Evolutionary conservation across 2,797 vertebrate genomes (phyloP), one percentile per base, ranked within the genome.

Genomic region (Rhyacichthys aspro): DNA sequence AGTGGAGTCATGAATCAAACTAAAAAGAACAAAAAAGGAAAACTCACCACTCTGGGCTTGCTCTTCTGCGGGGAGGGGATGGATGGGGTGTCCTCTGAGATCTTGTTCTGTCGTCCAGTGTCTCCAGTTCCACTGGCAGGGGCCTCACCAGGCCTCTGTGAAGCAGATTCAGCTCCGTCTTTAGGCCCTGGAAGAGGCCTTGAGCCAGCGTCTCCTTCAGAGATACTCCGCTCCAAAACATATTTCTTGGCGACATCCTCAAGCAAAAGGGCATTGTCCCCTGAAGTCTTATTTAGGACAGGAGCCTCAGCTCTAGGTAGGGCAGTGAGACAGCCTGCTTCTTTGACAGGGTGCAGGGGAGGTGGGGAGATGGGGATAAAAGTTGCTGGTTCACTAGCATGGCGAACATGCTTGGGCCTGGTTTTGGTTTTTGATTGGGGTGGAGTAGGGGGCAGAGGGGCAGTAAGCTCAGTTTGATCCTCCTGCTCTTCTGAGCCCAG

Each of bases 11-110:
- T 45, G 19, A 19, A 67, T 59, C 38, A 42, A 47, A 28, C 28
- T 32, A 32, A 1, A 53, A 5, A 47, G 0, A 44, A 55, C 46
- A 32, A 19, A 16, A 37, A 58, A 56, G 28, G 5, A 67, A 12
- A 8, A 96, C 97, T 97, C 85, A 99, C 97, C 96, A 98, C 97
- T 87, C 92, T 93, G 0, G 97, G 95, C 79, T 98, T 99, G 86
- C 88, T 90, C 78, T 83, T 91, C 88, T 89, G 88, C 42, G 85
- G 81, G 9, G 66, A 10, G 50, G 84, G 54, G 4, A 52, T 61
- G 18, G 81, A 73, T 43, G 81, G 54, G 8, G 85, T n/a, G 9
- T 91, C 90, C 7, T 95, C 95, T 0, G 88, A 82, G 0, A 76
- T 70, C 61, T 93, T 58, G 74, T 90, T 90, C 23, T 91, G 85